These are phyloP conservation scores for Brenthis hecate DNA, from an alignment of 2,888 invertebrate species.

Conservation along the genomic window DNA sequence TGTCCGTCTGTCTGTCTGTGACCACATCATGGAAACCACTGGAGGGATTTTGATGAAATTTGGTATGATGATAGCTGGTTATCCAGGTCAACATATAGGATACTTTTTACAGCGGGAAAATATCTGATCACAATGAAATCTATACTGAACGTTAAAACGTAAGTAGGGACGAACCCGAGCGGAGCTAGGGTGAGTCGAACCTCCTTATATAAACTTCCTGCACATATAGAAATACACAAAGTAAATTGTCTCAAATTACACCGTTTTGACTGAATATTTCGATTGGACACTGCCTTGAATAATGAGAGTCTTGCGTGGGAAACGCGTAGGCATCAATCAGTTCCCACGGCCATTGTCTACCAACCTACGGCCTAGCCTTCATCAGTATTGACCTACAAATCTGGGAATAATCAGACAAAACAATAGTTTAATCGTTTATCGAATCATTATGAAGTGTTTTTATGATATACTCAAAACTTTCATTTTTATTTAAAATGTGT, in stretches of 20 bases:
- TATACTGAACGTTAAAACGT: background rate
- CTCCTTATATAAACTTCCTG: background rate
- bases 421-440: background rate
- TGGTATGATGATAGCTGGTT: no score
- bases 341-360: slow-evolving; percentile 62
- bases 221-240: slow-evolving; percentile 18
- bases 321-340: slow-evolving; percentile 47
- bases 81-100: no score
- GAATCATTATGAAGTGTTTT: no score
- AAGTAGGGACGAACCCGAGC: no score
- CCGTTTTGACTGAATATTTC: slow-evolving; percentile 34
- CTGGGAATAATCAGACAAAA: background rate
- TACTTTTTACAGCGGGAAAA: no score
- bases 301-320: slow-evolving; percentile 50
- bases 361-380: slow-evolving; percentile 48
- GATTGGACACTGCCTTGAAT: slow-evolving; percentile 33
- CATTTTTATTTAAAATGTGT: no score
- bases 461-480: no score
- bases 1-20: no score
- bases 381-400: slow-evolving; percentile 52
- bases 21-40: no score
- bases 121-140: background rate
- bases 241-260: slow-evolving; percentile 26
- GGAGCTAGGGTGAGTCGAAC: background rate
- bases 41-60: no score